Conservation (phyloP, 2,113 vertebrate genomes). For the Oostethus manadensis region DNA sequence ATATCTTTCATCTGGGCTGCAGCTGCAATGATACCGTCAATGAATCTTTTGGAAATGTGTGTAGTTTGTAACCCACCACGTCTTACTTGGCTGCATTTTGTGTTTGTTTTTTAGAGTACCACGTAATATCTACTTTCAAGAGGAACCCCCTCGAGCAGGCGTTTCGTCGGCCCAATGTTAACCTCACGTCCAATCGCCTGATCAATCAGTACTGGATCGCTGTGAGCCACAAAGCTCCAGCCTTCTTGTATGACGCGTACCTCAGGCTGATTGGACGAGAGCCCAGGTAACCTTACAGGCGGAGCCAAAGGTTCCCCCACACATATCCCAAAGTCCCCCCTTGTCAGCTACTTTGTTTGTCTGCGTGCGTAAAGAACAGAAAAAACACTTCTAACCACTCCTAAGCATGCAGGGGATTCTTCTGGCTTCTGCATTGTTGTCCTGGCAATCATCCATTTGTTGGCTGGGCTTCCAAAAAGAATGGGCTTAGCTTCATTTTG, state of each 20-base stretch:
- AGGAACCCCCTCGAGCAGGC: constrained; percentile 99
- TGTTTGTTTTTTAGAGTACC: constrained; percentile 97
- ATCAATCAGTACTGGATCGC: constrained; percentile 99
- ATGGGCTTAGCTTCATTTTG: too few species aligned
- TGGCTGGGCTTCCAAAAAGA: constrained; percentile 28
- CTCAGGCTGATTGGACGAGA: constrained; percentile 99
- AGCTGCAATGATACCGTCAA: too few species aligned
- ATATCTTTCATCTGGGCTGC: too few species aligned
- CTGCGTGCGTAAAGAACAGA: constrained; percentile 54
- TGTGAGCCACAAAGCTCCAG: constrained; percentile 99
- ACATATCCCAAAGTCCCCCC: too few species aligned
- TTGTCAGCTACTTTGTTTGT: constrained; percentile 34
- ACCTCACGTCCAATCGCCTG: constrained; percentile 99
- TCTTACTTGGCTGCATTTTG: constrained; percentile 71
- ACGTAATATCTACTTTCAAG: constrained; percentile 99
- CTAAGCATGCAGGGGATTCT: not conserved
- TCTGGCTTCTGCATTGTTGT: constrained; percentile 66
- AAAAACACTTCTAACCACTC: constrained; percentile 47
- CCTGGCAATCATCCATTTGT: constrained; percentile 11
- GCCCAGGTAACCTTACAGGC: constrained; percentile 90
- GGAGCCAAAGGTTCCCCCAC: not conserved
- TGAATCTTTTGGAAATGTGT: too few species aligned
- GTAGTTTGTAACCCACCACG: not conserved
- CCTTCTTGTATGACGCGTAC: constrained; percentile 98
- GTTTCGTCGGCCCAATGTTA: constrained; percentile 99